Conservation (phyloP, 2,113 vertebrate species). For the Brachypodius melanocephalos region DNA sequence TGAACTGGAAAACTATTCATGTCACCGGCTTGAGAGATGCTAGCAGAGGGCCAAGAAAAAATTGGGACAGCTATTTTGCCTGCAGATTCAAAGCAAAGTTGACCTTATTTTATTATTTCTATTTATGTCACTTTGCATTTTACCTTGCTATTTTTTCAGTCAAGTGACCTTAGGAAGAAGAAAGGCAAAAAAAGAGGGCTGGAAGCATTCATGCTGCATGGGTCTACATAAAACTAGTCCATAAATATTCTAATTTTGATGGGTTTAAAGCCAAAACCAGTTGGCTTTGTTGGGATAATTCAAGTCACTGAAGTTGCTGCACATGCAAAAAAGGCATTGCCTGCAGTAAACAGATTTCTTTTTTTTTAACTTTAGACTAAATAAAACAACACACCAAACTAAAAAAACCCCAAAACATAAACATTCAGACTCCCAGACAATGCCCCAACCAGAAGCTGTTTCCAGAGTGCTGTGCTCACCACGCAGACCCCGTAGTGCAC, state of each 20-base stretch:
- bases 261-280: not conserved
- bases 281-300: not conserved
- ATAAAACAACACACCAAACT: not conserved
- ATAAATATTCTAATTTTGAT: not conserved
- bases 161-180: not conserved
- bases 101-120: not conserved
- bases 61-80: not conserved
- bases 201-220: not conserved
- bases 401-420: not conserved
- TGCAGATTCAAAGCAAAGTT: not conserved
- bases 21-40: not conserved
- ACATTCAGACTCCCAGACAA: not conserved
- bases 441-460: accelerated
- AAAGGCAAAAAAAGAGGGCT: not conserved
- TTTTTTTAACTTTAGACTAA: not conserved
- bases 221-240: not conserved
- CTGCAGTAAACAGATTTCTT: not conserved
- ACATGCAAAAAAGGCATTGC: not conserved
- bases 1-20: not conserved
- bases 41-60: not conserved
- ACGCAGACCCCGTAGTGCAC: slow-evolving; percentile 56
- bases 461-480: not conserved
- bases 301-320: not conserved
- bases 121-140: not conserved
- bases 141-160: not conserved